These are phyloP conservation scores for Tanaodytes sp. DNA, from an alignment of 2,888 invertebrate species.

Conservation along the genomic window DNA sequence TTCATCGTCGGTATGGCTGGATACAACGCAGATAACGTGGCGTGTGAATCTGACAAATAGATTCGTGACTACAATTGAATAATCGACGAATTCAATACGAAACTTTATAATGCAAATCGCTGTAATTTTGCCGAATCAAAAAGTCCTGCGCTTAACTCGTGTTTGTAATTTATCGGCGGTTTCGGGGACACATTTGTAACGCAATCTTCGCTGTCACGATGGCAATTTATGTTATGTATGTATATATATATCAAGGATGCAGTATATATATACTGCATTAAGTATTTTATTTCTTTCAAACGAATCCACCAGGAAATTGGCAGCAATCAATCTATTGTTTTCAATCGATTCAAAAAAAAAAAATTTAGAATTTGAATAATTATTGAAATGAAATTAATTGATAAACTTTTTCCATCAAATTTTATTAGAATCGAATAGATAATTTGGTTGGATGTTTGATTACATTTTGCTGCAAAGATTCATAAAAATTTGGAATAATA, in stretches of 20 bases:
- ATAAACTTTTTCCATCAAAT: too few relatives aligned
- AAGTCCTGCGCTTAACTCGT: constrained; percentile 46
- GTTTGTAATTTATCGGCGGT: constrained; percentile 47
- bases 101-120: constrained; percentile 18
- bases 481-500: too few relatives aligned
- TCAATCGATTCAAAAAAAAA: too few relatives aligned
- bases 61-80: constrained; percentile 19
- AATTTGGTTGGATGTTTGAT: too few relatives aligned
- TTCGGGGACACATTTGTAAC: too few relatives aligned
- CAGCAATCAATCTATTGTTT: too few relatives aligned
- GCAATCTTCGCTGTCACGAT: constrained; percentile 29
- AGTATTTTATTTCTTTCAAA: too few relatives aligned
- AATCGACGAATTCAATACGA: constrained; percentile 6
- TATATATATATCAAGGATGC: constrained; percentile 26
- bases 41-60: constrained; percentile 14
- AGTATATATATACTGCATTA: too few relatives aligned
- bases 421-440: too few relatives aligned
- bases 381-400: too few relatives aligned
- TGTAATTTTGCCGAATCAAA: constrained; percentile 42
- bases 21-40: constrained; percentile 16
- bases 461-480: too few relatives aligned
- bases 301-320: too few relatives aligned
- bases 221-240: constrained; percentile 28
- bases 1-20: constrained; percentile 2
- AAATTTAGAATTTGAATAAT: constrained; percentile 20